Conservation (phyloP, 2,113 vertebrate genomes). For the Marcusenius ussheri region DNA sequence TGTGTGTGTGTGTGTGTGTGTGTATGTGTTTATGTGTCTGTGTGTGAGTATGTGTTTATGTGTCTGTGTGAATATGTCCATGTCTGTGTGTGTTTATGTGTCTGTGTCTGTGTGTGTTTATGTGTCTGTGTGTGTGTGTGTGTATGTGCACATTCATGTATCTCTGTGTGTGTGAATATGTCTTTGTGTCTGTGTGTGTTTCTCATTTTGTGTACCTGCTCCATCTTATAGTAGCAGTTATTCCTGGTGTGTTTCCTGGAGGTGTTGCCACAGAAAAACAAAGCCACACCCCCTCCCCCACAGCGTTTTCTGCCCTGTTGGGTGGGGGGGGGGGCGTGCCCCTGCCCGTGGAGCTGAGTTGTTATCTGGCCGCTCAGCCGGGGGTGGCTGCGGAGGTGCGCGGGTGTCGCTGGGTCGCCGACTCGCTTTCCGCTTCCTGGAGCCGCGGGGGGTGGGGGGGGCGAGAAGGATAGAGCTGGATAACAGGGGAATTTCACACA, state of each 20-base stretch:
- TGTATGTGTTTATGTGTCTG: not conserved
- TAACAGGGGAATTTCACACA: conserved; percentile 14
- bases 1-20: not conserved
- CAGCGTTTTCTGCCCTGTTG: not conserved
- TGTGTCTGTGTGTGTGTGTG: too few species aligned
- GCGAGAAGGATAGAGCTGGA: not conserved
- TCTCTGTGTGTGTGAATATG: too few species aligned
- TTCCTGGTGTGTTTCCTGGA: not conserved
- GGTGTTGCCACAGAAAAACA: not conserved
- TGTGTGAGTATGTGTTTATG: too few species aligned
- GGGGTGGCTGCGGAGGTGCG: not conserved
- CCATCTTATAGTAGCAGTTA: not conserved
- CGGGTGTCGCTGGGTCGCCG: not conserved
- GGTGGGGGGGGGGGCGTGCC: not conserved
- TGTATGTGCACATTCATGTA: too few species aligned
- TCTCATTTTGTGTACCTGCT: not conserved
- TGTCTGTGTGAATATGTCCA: too few species aligned
- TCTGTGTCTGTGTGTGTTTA: not conserved
- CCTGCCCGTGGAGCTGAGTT: not conserved
- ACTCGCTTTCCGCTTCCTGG: not conserved
- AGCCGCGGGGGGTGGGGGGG: not conserved
- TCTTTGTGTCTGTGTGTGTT: not conserved
- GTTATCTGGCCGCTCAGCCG: not conserved
- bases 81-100: not conserved
- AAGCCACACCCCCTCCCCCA: not conserved